These are phyloP conservation scores for Drosophila micromelanica DNA, from an alignment of 1,140 invertebrate genomes.

Conservation along the genomic window DNA sequence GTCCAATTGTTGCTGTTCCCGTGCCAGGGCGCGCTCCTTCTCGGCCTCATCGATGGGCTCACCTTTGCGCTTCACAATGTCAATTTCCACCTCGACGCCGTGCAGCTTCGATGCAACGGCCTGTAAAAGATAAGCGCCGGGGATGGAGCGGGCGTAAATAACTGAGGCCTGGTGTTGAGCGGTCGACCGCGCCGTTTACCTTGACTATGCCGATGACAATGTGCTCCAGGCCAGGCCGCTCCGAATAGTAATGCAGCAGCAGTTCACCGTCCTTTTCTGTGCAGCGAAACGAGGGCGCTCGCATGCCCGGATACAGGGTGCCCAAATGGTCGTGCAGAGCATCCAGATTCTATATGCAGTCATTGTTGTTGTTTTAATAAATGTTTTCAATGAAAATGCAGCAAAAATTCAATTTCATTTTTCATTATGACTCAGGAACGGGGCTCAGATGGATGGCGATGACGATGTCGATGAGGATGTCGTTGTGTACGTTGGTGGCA, in stretches of 20 bases:
- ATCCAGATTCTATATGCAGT: constrained; percentile 91
- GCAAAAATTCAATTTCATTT: constrained; percentile 83
- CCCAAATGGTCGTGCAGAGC: constrained; percentile 97
- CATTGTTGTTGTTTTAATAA: constrained; percentile 36
- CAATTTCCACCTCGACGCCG: constrained; percentile 95
- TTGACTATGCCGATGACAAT: constrained; percentile 98
- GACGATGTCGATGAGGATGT: constrained; percentile 24
- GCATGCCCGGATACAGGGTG: constrained; percentile 96
- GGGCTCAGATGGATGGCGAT: constrained; percentile 24
- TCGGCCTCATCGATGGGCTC: constrained; percentile 85
- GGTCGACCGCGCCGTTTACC: constrained; percentile 85
- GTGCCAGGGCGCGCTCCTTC: constrained; percentile 69
- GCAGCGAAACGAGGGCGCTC: constrained; percentile 95
- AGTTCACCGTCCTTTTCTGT: constrained; percentile 95
- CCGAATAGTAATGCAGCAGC: constrained; percentile 96
- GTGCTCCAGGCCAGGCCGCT: constrained; percentile 95
- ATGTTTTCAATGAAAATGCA: constrained; percentile 50
- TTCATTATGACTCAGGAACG: constrained; percentile 74
- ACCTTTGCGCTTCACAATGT: constrained; percentile 93
- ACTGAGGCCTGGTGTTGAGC: background rate
- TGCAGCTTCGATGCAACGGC: constrained; percentile 96
- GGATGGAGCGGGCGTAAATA: constrained; percentile 4
- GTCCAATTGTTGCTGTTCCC: constrained; percentile 66
- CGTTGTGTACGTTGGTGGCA: constrained; percentile 58
- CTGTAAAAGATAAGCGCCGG: constrained; percentile 84